Evolutionary conservation across 1,140 invertebrate genomes (phyloP).

Genomic region (Argopecten irradians): DNA sequence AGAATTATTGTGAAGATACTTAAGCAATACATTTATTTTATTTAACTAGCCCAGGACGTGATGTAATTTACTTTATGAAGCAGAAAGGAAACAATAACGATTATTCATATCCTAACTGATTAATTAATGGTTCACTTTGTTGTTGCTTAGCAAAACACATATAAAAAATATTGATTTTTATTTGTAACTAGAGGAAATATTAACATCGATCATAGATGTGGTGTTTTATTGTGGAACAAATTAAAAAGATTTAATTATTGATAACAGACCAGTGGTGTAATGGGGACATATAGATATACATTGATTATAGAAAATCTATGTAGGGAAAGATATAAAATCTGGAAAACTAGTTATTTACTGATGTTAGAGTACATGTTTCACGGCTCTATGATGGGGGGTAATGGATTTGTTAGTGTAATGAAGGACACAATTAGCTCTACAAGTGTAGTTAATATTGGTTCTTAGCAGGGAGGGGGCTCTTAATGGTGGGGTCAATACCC

Average conservation of each 20-base stretch:
- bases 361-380: neutral
- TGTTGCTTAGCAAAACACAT: neutral
- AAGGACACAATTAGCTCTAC: neutral
- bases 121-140: neutral
- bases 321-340: neutral
- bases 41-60: neutral
- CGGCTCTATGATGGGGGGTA: neutral
- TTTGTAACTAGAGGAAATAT: neutral
- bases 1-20: neutral
- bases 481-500: neutral
- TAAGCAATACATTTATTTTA: neutral
- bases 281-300: neutral
- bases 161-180: slow-evolving; percentile 19
- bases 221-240: neutral
- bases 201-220: neutral
- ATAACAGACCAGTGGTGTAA: neutral
- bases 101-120: neutral
- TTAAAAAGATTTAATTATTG: neutral
- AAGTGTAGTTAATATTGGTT: too few relatives aligned
- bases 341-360: neutral
- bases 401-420: neutral
- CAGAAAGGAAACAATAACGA: neutral
- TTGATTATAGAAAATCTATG: neutral
- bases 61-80: neutral
- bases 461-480: too few relatives aligned